These are phyloP conservation scores for Galago senegalensis DNA, from an alignment of 2,797 vertebrate genomes.

Conservation along the genomic window DNA sequence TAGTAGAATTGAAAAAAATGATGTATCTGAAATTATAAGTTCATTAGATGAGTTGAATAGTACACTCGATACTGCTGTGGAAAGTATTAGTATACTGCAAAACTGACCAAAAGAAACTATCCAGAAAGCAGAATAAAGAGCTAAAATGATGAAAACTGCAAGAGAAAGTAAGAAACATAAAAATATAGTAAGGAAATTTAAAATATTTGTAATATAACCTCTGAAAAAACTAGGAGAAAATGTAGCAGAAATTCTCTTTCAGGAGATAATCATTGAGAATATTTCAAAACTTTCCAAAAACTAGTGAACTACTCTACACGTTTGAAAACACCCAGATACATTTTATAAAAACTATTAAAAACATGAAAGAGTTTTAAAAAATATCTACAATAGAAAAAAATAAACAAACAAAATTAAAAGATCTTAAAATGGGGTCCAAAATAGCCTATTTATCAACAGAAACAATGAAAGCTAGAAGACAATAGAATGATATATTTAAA, in stretches of 20 bases:
- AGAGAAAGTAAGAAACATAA: neutral
- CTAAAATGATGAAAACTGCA: neutral
- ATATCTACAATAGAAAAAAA: neutral
- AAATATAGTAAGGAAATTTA: neutral
- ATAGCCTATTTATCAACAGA: neutral
- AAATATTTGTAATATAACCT: neutral
- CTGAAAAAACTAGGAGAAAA: neutral
- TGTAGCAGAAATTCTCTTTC: neutral
- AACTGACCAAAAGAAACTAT: neutral
- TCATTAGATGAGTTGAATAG: neutral
- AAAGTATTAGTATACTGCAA: neutral
- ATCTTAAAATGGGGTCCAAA: neutral
- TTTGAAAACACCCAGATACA: neutral
- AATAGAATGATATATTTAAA: neutral
- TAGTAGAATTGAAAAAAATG: neutral
- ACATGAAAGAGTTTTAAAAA: neutral
- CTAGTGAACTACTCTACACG: neutral
- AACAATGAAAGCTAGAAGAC: neutral
- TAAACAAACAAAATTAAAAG: neutral
- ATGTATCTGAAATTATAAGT: neutral
- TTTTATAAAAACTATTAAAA: neutral
- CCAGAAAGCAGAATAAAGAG: neutral
- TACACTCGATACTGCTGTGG: neutral
- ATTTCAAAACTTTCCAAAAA: neutral
- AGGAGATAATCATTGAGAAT: neutral